These are phyloP conservation scores for Crocuta crocuta DNA, from an alignment of 2,113 vertebrate species.

Conservation along the genomic window DNA sequence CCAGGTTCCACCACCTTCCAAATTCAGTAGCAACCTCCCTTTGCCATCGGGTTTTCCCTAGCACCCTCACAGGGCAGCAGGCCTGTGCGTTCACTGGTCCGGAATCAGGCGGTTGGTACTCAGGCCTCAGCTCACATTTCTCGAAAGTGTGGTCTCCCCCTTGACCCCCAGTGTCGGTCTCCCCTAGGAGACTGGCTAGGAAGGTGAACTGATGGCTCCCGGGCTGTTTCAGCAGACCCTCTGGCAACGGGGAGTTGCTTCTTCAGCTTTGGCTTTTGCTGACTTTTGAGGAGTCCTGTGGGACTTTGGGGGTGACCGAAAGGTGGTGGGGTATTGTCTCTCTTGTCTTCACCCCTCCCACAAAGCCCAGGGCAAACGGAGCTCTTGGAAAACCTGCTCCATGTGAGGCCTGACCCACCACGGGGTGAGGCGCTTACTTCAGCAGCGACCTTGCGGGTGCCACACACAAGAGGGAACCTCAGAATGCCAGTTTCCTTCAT, in stretches of 20 bases:
- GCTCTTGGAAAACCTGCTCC: not conserved
- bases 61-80: not conserved
- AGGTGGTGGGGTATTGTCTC: not conserved
- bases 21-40: not conserved
- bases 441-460: rapidly evolving
- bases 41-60: not conserved
- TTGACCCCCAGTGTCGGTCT: not conserved
- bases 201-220: not conserved
- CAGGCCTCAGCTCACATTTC: not conserved
- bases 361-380: not conserved
- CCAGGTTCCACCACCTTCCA: not conserved
- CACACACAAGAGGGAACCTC: not conserved
- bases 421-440: rapidly evolving
- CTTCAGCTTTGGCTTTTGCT: not conserved
- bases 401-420: rapidly evolving
- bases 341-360: not conserved
- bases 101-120: not conserved
- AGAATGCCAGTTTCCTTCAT: not conserved
- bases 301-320: rapidly evolving
- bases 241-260: not conserved
- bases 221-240: not conserved
- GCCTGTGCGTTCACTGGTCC: rapidly evolving
- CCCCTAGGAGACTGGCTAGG: not conserved
- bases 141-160: not conserved
- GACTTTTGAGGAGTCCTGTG: not conserved